Base-by-base conservation (phyloP, 2,113 vertebrate species). In the Nothobranchius furzeri region DNA sequence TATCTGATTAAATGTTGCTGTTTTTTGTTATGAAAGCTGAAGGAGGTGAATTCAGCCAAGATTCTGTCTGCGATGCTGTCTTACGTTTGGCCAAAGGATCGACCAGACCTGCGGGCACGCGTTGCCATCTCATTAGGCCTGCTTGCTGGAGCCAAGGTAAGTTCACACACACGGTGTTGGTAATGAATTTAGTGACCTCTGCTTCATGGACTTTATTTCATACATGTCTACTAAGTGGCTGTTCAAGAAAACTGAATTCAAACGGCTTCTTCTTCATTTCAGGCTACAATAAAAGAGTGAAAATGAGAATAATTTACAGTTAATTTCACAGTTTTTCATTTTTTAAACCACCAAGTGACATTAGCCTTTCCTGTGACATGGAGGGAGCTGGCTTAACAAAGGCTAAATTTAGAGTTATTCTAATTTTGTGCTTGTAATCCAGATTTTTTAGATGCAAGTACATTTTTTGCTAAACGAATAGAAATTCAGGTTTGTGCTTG, bases 71-170 rank as follows among this genome's bases (percentile, higher is more conserved):
- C 95, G 0, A 99, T 99, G 97, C 75, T 98, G 67, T 92, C 95
- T 5, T 97, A 99, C 0, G 96, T 99, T 68, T 99, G 98, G 98
- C 98, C 98, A 58, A 95, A 94, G 61, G 94, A 99, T 73, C 90
- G 96, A 78, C 97, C 98, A 6, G 98, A 99, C 88, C 92, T 99
- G 3, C 88, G 96, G 14, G 94, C 95, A 52, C 94, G 98, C 78
- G 98, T 99, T 12, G 95, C 89, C 60, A 43, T 98, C 45, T 95
- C 98, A 6, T 87, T 99, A 57, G 94, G 94, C 36, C 93, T 99
- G 61, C 91, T 99, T 20, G 97, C 93, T 42, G 91, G 93, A 81
- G 94, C 98, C 64, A 99, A 99, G 95, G 98, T 99, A 90, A 10
- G 67, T 67, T 77, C 48, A 17, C 30, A 30, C 30, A 30, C 30